Base-by-base conservation (phyloP, 2,113 vertebrate species). In the Syrmaticus mikado region DNA sequence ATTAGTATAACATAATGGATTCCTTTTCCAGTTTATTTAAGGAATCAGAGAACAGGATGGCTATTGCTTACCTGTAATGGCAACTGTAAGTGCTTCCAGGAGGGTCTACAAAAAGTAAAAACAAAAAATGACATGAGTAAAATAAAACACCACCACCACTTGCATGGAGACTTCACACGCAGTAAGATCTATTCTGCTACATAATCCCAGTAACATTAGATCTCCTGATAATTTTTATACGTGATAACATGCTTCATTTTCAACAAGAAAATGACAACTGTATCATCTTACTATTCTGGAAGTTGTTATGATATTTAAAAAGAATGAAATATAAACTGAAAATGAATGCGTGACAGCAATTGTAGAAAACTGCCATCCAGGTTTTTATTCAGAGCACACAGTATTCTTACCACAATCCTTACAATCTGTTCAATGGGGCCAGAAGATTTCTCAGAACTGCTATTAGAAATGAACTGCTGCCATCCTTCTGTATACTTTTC, bases 21-120 rank as follows among this genome's bases (percentile, higher is more conserved):
- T 87, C 7, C 11, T 85, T 64, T 88, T 65, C 57, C 70, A 50
- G 28, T 68, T 83, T 67, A 67, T 80, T 74, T 94, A 77, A 16
- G 25, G 28, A 88, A 71, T 30, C 21, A 68, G 46, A 67, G 16
- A 88, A 71, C 14, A 67, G 10, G 27, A 92, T 48, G 66, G 86
- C 74, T 79, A 82, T 12, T 18, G 79, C 95, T 98, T 97, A 99
- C 99, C 97, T 89, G 98, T 97, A 95, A 98, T 97, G 64, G 98
- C 99, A 93, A 99, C 97, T 81, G 99, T 98, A 50, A 99, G 74
- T 7, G 99, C 98, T 97, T 99, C 99, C 95, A 98, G 95, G 25
- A 99, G 70, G 0, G 99, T 99, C 99, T 99, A 95, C 40, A 95
- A 93, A 93, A 95, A 92, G 93, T 32, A 73, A 88, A 87, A 66